These are phyloP conservation scores for Numenius arquata DNA, from an alignment of 2,113 vertebrate species.

Conservation along the genomic window DNA sequence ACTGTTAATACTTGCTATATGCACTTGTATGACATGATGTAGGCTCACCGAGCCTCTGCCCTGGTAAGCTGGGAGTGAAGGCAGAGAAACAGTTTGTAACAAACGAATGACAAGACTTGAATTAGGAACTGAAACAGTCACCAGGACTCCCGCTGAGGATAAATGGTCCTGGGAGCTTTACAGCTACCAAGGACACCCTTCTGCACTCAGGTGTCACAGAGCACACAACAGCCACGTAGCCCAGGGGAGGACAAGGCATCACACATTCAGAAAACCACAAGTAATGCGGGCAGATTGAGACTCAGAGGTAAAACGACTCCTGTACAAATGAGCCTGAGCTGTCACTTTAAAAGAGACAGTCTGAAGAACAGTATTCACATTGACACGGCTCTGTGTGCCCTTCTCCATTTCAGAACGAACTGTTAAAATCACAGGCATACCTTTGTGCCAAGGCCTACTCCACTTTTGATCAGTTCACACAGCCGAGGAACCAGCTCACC, in stretches of 20 bases:
- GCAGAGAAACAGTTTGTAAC: not conserved
- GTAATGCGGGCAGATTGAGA: not conserved
- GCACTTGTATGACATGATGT: not conserved
- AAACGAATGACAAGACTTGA: not conserved
- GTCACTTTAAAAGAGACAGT: not conserved
- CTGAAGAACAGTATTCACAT: not conserved
- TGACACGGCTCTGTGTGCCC: not conserved
- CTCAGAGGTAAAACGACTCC: not conserved
- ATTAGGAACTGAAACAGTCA: not conserved
- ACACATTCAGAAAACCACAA: not conserved
- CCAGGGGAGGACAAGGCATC: not conserved
- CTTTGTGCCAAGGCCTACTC: conserved; percentile 95
- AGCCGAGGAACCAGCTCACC: conserved; percentile 90
- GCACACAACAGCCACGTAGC: not conserved
- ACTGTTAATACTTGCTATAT: not conserved
- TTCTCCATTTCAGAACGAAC: not conserved
- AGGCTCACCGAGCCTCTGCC: not conserved
- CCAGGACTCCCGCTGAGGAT: not conserved
- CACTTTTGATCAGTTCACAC: conserved; percentile 93
- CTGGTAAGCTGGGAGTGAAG: not conserved
- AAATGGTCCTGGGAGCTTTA: not conserved
- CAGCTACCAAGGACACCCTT: not conserved
- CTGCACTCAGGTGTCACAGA: not conserved
- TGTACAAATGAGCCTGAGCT: not conserved
- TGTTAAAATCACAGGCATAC: conserved; percentile 65